phyloP scores from a whole-genome alignment of 2,888 invertebrate species.

The Coelogynopora nodosa region DNA sequence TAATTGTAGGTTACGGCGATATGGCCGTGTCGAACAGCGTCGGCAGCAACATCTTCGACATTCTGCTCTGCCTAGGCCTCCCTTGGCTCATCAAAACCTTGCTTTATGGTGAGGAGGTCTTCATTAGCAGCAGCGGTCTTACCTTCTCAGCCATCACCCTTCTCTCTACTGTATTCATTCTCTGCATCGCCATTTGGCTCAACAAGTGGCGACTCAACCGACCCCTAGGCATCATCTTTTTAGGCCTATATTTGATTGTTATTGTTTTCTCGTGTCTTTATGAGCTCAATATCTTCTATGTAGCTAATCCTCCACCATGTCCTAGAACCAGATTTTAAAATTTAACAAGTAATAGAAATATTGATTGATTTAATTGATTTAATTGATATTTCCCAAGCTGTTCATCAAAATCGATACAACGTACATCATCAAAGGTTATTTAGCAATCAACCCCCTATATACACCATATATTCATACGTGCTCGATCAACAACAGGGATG shows the following conservation, averaged over 20 bases:
- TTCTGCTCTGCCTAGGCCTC: slow-evolving; percentile 57
- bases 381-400: too few relatives aligned
- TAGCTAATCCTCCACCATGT: slow-evolving; percentile 81
- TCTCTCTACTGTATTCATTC: slow-evolving; percentile 70
- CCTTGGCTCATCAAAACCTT: slow-evolving; percentile 57
- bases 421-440: too few relatives aligned
- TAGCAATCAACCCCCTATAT: too few relatives aligned
- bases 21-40: slow-evolving; percentile 60
- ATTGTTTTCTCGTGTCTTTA: slow-evolving; percentile 74
- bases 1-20: slow-evolving; percentile 57
- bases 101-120: slow-evolving; percentile 67
- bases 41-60: slow-evolving; percentile 60
- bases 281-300: slow-evolving; percentile 82
- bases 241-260: slow-evolving; percentile 70
- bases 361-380: neutral
- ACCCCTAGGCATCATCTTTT: slow-evolving; percentile 69
- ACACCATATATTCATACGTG: too few relatives aligned
- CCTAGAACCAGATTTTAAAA: slow-evolving; percentile 41
- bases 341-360: neutral
- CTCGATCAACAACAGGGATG: too few relatives aligned
- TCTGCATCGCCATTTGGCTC: slow-evolving; percentile 70
- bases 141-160: slow-evolving; percentile 77
- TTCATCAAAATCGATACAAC: too few relatives aligned
- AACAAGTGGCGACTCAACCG: slow-evolving; percentile 69
- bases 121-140: slow-evolving; percentile 74